Conservation (phyloP, 2,888 invertebrate species). For the Megastigmus dorsalis region DNA sequence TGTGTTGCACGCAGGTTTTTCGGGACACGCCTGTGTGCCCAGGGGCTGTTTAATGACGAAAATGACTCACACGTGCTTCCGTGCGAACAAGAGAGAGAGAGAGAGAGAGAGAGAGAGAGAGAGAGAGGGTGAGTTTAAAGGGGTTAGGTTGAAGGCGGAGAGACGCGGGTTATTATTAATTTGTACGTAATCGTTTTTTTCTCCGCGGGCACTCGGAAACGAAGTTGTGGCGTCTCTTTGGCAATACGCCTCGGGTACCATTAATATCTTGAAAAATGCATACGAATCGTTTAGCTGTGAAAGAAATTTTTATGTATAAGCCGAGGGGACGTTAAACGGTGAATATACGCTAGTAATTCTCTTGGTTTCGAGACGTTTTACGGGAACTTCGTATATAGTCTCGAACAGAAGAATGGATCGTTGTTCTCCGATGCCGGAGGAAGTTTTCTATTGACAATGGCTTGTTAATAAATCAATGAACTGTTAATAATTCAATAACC, state of each 20-base stretch:
- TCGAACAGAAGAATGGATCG: no score
- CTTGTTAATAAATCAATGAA: slow-evolving; percentile 6
- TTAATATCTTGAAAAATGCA: slow-evolving; percentile 39
- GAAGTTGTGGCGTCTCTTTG: slow-evolving; percentile 10
- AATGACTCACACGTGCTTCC: slow-evolving; percentile 47
- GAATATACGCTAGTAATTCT: neutral
- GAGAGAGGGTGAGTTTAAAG: slow-evolving; percentile 56
- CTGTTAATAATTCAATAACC: neutral
- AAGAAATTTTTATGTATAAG: neutral
- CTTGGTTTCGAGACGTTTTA: neutral
- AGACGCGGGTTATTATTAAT: slow-evolving; percentile 53
- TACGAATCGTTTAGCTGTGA: slow-evolving; percentile 14
- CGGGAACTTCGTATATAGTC: no score
- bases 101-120: slow-evolving; percentile 56
- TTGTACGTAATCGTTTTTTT: slow-evolving; percentile 28
- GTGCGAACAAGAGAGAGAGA: slow-evolving; percentile 55
- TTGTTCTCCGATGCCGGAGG: no score
- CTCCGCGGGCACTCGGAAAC: neutral
- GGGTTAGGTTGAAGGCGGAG: no score
- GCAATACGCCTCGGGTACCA: neutral
- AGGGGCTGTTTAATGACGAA: slow-evolving; percentile 43
- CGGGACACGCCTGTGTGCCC: slow-evolving; percentile 13
- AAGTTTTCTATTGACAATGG: no score
- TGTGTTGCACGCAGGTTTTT: neutral
- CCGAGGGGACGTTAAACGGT: neutral